Evolutionary conservation across 2,888 invertebrate species (phyloP).

Genomic region (Spodoptera littoralis): DNA sequence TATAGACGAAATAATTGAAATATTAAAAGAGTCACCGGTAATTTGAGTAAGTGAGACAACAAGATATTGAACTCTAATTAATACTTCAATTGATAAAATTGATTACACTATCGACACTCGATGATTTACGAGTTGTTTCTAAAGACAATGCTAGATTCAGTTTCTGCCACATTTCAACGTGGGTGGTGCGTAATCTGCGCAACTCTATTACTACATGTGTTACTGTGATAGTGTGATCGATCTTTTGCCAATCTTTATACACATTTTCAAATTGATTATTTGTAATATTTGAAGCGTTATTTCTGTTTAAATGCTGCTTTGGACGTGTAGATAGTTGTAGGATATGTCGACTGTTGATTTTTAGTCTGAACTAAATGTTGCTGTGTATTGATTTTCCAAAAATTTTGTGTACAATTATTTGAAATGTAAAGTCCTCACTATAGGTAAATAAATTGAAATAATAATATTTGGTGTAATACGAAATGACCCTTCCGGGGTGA

Average conservation of each 20-base stretch:
- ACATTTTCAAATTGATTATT: background rate
- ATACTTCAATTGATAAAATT: conserved; percentile 7
- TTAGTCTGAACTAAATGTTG: too few species aligned
- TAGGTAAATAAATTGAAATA: background rate
- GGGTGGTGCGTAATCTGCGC: conserved; percentile 38
- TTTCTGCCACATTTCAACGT: conserved; percentile 24
- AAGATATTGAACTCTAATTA: too few species aligned
- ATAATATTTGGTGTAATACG: too few species aligned
- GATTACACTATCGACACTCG: background rate
- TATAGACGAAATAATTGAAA: too few species aligned
- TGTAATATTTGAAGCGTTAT: background rate
- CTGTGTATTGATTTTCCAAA: too few species aligned
- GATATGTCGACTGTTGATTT: too few species aligned
- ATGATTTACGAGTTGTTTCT: conserved; percentile 28
- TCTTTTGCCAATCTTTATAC: conserved; percentile 21
- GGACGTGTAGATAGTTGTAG: too few species aligned
- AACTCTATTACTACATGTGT: conserved; percentile 38
- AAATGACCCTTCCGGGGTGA: conserved; percentile 29
- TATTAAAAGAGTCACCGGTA: too few species aligned
- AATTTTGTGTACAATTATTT: too few species aligned
- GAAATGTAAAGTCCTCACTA: too few species aligned
- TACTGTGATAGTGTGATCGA: conserved; percentile 42
- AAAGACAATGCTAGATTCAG: conserved; percentile 25
- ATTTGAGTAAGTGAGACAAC: too few species aligned
- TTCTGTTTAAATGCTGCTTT: background rate